Evolutionary conservation across 2,113 vertebrate genomes (phyloP).

Genomic region (Zootoca vivipara): DNA sequence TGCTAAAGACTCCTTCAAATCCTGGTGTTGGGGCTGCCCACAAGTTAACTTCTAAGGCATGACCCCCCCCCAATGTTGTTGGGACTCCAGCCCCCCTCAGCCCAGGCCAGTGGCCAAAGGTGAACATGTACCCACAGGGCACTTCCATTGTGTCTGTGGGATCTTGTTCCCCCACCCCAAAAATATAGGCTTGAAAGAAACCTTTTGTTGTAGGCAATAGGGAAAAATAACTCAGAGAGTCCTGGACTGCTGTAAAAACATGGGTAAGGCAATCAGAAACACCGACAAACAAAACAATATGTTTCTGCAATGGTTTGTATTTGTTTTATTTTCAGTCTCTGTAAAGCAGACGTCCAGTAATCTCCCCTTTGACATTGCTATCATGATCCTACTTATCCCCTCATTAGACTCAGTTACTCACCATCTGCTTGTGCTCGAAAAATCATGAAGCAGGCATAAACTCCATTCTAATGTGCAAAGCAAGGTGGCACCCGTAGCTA

Average conservation of each 20-base stretch:
- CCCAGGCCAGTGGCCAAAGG: too few relatives aligned
- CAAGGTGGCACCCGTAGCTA: slow-evolving; percentile 28
- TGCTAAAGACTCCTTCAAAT: too few relatives aligned
- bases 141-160: too few relatives aligned
- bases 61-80: too few relatives aligned
- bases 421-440: slow-evolving; percentile 54
- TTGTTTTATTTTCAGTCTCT: slow-evolving; percentile 57
- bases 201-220: too few relatives aligned
- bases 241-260: slow-evolving; percentile 40
- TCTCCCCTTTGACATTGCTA: slow-evolving; percentile 50
- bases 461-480: slow-evolving; percentile 32
- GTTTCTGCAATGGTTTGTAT: slow-evolving; percentile 42
- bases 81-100: too few relatives aligned
- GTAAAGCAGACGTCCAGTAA: slow-evolving; percentile 52
- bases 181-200: too few relatives aligned
- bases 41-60: too few relatives aligned
- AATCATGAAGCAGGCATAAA: slow-evolving; percentile 13
- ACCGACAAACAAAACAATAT: slow-evolving; percentile 31
- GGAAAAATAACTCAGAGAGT: slow-evolving; percentile 31
- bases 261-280: background rate
- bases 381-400: slow-evolving; percentile 52
- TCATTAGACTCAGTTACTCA: slow-evolving; percentile 58
- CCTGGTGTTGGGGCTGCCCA: too few relatives aligned
- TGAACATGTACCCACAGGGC: too few relatives aligned
- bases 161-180: too few relatives aligned